Evolutionary conservation across 2,888 invertebrate genomes (phyloP), one percentile per base, ranked within the genome.

Genomic region (Dynastes hyllus): DNA sequence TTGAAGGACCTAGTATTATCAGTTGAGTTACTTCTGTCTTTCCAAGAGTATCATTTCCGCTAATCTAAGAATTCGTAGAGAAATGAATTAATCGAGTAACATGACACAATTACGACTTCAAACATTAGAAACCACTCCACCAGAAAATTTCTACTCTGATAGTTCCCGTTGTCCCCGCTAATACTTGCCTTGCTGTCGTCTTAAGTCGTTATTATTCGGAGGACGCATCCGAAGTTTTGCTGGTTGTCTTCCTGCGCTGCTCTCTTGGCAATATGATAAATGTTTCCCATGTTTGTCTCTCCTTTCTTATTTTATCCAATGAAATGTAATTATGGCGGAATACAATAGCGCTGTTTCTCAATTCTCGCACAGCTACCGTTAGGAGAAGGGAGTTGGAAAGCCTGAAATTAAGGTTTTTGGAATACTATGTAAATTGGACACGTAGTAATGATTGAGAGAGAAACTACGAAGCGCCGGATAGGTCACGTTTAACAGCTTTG

Each of bases 401-500:
- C 9, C 5, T 11, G 9, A 45, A 45, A 67, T 67, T 67, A 67
- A 22, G 45, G 67, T 67, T 67, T 45, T 22, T 67, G 45, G 32
- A 67, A 45, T 45, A 45, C 22, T 50, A 67, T 67, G 67, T 67
- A 67, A 67, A 67, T 67, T 22, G 67, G 22, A 67, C 67, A 67
- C 67, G 67, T 67, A 40, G 40, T 37, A 37, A 37, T 9, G 9
- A 45, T 2, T 45, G 11, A 45, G 45, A 8, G 45, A 9, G 45
- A 67, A 45, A 45, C 16, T 67, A 40, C 67, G 40, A 13, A 50
- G 16, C 45, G 45, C 45, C 2, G 50, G 45, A 50, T 67, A 45
- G 50, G 45, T 67, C 67, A 67, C 50, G 67, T 67, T 67, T 67
- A 67, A 67, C 67, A 67, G 45, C 67, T 67, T 67, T 67, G 67